A percentile compares a stretch with the other conserved stretches of the same genome.
Conservation (phyloP, 2,113 vertebrate species). For the Neogale vison region DNA sequence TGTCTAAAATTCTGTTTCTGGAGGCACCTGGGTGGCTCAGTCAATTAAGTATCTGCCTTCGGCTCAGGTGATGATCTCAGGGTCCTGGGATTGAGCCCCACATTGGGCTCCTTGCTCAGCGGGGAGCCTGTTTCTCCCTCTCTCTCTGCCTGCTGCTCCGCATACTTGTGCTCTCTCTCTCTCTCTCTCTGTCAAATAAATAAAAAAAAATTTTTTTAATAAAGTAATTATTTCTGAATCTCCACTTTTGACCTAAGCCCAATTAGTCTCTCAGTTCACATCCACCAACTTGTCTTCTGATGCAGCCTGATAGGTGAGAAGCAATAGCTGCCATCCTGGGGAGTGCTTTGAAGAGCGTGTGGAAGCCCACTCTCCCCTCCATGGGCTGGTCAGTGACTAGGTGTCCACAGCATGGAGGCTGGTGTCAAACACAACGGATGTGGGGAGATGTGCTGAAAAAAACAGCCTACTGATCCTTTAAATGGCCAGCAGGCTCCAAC, state of each 20-base stretch:
- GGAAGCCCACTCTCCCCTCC: neutral
- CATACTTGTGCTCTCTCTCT: too few relatives aligned
- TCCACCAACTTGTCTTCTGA: neutral
- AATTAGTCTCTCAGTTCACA: neutral
- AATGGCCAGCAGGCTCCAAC: neutral
- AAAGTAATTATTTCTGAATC: neutral
- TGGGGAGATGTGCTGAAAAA: neutral
- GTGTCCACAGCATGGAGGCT: neutral
- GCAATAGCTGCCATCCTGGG: neutral
- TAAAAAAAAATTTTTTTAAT: too few relatives aligned
- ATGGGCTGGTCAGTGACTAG: neutral
- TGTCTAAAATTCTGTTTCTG: neutral
- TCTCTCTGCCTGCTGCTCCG: too few relatives aligned
- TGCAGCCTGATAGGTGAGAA: neutral
- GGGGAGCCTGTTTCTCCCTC: too few relatives aligned
- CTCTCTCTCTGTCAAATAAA: too few relatives aligned
- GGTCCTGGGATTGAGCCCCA: too few relatives aligned
- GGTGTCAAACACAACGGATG: neutral
- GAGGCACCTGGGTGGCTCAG: neutral
- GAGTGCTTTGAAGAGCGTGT: neutral
- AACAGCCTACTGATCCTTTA: neutral
- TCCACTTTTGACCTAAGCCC: neutral
- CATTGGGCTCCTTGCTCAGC: too few relatives aligned
- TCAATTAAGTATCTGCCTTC: neutral
- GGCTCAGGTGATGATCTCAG: neutral